Percentiles rank a stretch among this genome's conserved stretches.
These are phyloP conservation scores for Kuschelorhynchus macadamiae DNA, from an alignment of 2,888 invertebrate species.

Conservation along the genomic window DNA sequence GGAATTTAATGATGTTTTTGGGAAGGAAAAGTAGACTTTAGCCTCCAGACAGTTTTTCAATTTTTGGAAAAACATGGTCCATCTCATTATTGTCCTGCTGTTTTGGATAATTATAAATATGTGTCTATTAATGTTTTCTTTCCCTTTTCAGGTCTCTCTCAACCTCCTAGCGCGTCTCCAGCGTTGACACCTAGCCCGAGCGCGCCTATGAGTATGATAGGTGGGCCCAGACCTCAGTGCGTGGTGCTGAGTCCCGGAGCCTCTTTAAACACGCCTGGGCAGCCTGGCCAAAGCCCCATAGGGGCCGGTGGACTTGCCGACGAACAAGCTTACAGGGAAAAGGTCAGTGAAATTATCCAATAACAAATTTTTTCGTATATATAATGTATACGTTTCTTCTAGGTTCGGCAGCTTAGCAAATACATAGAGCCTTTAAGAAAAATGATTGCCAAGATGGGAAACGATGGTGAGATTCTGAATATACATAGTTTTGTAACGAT, in stretches of 20 bases:
- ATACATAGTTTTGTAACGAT: too few relatives aligned
- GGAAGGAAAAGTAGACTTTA: too few relatives aligned
- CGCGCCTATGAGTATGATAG: slow-evolving; percentile 75
- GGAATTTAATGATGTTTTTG: too few relatives aligned
- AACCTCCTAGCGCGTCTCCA: slow-evolving; percentile 74
- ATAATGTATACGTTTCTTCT: slow-evolving; percentile 16
- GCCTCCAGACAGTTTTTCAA: too few relatives aligned
- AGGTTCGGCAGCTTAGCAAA: slow-evolving; percentile 85
- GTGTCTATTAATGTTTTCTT: too few relatives aligned
- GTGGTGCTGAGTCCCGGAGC: slow-evolving; percentile 88
- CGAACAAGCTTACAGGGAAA: slow-evolving; percentile 93
- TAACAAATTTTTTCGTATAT: not conserved
- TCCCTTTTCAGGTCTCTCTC: slow-evolving; percentile 49
- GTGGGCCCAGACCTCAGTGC: slow-evolving; percentile 74
- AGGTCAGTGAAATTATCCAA: too few relatives aligned
- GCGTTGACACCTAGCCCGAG: slow-evolving; percentile 79
- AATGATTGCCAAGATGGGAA: slow-evolving; percentile 91
- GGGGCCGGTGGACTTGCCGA: slow-evolving; percentile 81
- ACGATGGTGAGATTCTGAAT: slow-evolving; percentile 85
- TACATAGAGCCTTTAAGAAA: slow-evolving; percentile 93
- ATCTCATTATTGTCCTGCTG: too few relatives aligned
- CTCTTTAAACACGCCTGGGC: slow-evolving; percentile 83
- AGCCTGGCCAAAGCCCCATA: slow-evolving; percentile 70
- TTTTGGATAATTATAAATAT: too few relatives aligned
- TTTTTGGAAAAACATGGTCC: too few relatives aligned